These are phyloP conservation scores for Myxocyprinus asiaticus DNA, from an alignment of 2,113 vertebrate species.

Conservation along the genomic window DNA sequence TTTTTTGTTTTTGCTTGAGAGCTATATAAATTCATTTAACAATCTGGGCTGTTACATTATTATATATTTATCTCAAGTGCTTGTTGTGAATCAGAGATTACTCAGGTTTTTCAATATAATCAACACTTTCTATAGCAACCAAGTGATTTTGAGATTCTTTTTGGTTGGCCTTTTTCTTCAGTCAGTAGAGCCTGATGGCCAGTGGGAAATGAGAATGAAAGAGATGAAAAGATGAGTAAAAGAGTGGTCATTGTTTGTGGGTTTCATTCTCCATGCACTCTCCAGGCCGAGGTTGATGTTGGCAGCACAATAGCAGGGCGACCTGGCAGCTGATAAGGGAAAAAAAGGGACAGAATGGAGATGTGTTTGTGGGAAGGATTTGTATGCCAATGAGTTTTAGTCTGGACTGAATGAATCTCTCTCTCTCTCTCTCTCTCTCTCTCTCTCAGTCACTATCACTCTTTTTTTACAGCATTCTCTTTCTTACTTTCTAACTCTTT, in stretches of 20 bases:
- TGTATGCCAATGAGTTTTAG: slow-evolving; percentile 28
- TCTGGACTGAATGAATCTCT: slow-evolving; percentile 18
- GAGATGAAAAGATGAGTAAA: slow-evolving; percentile 24
- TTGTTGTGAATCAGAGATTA: not conserved
- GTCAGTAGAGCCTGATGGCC: slow-evolving; percentile 16
- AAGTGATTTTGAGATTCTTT: slow-evolving; percentile 5
- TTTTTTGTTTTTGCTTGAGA: too few relatives aligned
- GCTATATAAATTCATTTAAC: too few relatives aligned
- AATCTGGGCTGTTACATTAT: not conserved
- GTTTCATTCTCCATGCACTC: slow-evolving; percentile 25
- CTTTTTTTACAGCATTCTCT: not conserved
- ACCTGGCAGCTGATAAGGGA: slow-evolving; percentile 36
- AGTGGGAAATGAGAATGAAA: slow-evolving; percentile 34
- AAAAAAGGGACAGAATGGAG: slow-evolving; percentile 34
- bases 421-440: slow-evolving; percentile 8
- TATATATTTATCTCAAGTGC: not conserved
- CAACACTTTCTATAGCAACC: not conserved
- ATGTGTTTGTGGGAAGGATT: slow-evolving; percentile 42
- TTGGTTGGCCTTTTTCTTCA: not conserved
- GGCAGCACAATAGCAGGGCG: slow-evolving; percentile 40
- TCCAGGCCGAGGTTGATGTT: slow-evolving; percentile 31
- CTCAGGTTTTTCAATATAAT: not conserved
- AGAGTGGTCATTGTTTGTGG: slow-evolving; percentile 18
- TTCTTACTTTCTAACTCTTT: slow-evolving; percentile 16
- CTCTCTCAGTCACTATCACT: not conserved